phyloP scores from a whole-genome alignment of 2,113 vertebrate species.

The Leptosomus discolor region DNA sequence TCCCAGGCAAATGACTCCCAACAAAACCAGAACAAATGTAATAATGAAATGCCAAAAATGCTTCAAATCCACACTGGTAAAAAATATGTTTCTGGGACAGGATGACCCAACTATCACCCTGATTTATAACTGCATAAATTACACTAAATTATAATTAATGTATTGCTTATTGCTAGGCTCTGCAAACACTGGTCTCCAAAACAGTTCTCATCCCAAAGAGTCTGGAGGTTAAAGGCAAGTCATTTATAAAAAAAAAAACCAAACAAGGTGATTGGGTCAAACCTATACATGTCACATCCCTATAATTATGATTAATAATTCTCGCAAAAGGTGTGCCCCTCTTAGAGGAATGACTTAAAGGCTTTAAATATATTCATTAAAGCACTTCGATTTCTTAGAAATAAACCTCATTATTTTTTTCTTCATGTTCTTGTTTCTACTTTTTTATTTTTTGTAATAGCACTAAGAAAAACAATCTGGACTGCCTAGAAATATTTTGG shows the following conservation, averaged over 20 bases:
- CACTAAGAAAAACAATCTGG: neutral
- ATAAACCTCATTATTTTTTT: neutral
- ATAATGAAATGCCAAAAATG: neutral
- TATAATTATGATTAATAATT: neutral
- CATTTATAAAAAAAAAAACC: neutral
- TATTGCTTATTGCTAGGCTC: neutral
- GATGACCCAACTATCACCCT: neutral
- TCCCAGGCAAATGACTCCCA: neutral
- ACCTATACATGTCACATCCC: fast-evolving
- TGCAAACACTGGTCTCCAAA: neutral
- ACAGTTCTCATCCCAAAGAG: neutral
- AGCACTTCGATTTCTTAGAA: neutral
- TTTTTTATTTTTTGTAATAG: neutral
- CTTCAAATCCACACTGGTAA: neutral
- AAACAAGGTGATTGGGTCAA: neutral
- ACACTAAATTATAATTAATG: neutral
- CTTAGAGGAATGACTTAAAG: neutral
- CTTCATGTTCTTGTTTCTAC: neutral
- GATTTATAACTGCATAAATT: neutral
- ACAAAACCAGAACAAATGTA: neutral
- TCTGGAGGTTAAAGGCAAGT: neutral
- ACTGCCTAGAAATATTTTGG: neutral
- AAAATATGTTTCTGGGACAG: conserved; percentile 7
- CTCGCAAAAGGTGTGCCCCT: neutral
- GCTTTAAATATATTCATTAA: neutral